Percentiles rank a stretch among this genome's conserved stretches.
phyloP scores from a whole-genome alignment of 2,888 invertebrate species.

The Rotaria macrura region DNA sequence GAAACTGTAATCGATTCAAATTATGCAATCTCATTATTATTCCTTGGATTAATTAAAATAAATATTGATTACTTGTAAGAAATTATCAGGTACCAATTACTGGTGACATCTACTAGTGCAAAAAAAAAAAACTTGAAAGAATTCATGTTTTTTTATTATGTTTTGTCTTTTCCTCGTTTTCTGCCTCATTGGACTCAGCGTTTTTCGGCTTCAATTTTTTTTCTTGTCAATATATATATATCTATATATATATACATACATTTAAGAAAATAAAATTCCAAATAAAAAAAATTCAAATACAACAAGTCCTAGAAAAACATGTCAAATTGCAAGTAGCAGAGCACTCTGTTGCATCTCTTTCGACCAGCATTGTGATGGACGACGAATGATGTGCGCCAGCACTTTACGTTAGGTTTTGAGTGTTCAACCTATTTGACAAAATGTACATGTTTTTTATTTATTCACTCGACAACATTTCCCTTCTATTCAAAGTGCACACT shows the following conservation, averaged over 20 bases:
- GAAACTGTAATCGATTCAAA: no score
- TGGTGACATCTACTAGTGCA: background rate
- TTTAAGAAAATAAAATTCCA: background rate
- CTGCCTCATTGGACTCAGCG: background rate
- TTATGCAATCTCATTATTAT: no score
- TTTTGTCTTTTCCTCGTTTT: no score
- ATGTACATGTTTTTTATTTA: background rate
- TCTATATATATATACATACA: no score
- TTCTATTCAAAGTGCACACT: background rate
- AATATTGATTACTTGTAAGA: background rate
- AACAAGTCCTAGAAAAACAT: background rate
- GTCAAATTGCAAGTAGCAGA: constrained; percentile 5
- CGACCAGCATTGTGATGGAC: background rate
- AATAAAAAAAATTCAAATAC: background rate
- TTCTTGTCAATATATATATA: background rate
- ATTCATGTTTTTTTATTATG: no score
- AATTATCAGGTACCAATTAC: background rate
- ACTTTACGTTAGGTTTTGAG: background rate
- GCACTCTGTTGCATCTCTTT: background rate
- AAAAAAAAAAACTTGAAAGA: no score
- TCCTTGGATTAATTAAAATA: background rate
- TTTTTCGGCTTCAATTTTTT: no score
- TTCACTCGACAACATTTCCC: background rate
- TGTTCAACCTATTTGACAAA: background rate
- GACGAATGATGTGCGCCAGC: background rate